Conservation (phyloP, 2,113 vertebrate species). For the Puntigrus tetrazona region DNA sequence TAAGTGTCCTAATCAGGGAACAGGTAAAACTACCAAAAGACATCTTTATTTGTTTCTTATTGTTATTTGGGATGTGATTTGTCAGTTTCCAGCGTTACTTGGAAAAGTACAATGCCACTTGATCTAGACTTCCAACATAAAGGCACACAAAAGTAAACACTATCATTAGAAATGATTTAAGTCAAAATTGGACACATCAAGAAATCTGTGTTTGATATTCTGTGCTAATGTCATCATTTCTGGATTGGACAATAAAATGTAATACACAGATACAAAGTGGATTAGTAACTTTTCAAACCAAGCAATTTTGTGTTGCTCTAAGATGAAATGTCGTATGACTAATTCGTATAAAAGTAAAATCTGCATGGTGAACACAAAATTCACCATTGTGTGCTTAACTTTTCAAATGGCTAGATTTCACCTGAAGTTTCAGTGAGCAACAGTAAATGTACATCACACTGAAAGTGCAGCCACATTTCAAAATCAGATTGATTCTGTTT, state of each 20-base stretch:
- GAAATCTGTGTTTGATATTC: neutral
- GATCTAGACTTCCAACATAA: neutral
- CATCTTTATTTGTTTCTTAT: neutral
- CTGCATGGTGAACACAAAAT: too few species aligned
- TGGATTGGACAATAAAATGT: neutral
- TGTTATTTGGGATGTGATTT: neutral
- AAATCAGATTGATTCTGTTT: neutral
- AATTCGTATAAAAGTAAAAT: too few species aligned
- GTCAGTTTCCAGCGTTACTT: neutral
- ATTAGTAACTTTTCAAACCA: neutral
- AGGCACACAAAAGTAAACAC: neutral
- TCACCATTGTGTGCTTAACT: too few species aligned
- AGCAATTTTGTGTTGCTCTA: too few species aligned
- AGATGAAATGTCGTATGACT: too few species aligned
- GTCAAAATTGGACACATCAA: neutral
- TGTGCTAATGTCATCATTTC: neutral
- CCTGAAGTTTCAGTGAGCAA: too few species aligned
- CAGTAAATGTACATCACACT: too few species aligned
- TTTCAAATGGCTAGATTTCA: too few species aligned
- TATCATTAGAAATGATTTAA: too few species aligned
- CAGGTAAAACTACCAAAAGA: slow-evolving; percentile 75
- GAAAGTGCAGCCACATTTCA: too few species aligned
- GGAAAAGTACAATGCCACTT: neutral
- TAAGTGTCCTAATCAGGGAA: slow-evolving; percentile 92
- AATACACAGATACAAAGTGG: neutral